These are phyloP conservation scores for Danaus chrysippus DNA, from an alignment of 2,888 invertebrate species.

Conservation along the genomic window DNA sequence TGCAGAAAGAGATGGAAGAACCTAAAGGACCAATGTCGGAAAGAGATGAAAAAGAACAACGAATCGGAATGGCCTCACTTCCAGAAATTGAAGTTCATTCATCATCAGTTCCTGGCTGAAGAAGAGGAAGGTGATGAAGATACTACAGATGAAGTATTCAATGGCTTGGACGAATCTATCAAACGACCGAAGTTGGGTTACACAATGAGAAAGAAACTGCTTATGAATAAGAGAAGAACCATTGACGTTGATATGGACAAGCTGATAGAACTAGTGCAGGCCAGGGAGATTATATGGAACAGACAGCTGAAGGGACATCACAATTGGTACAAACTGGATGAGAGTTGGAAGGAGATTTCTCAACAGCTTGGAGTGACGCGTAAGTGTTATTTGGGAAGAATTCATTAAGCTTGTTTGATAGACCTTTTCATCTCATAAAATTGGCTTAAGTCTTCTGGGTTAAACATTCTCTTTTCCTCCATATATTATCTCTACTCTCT, in stretches of 20 bases:
- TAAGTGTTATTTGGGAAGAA: constrained; percentile 42
- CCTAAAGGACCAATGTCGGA: constrained; percentile 71
- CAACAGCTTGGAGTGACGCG: constrained; percentile 66
- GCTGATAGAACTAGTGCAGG: constrained; percentile 61
- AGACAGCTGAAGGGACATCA: constrained; percentile 70
- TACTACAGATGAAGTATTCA: constrained; percentile 61
- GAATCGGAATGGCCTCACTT: constrained; percentile 73
- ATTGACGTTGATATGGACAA: constrained; percentile 70
- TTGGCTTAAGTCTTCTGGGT: too few species aligned
- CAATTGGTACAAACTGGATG: constrained; percentile 72
- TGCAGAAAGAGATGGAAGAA: constrained; percentile 75
- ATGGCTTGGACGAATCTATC: constrained; percentile 62
- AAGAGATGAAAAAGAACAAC: constrained; percentile 68
- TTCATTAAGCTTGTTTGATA: too few species aligned
- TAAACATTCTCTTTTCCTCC: too few species aligned
- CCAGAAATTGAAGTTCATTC: constrained; percentile 63
- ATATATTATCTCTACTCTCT: too few species aligned
- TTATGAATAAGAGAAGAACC: constrained; percentile 66
- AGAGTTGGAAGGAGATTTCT: constrained; percentile 71
- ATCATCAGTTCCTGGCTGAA: constrained; percentile 65
- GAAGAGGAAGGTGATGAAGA: constrained; percentile 67
- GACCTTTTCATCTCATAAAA: too few species aligned
- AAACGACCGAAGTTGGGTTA: constrained; percentile 69
- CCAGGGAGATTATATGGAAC: constrained; percentile 69
- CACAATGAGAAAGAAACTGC: constrained; percentile 66